Base-by-base conservation (phyloP, 2,797 vertebrate genomes). In the Centroberyx gerrardi region DNA sequence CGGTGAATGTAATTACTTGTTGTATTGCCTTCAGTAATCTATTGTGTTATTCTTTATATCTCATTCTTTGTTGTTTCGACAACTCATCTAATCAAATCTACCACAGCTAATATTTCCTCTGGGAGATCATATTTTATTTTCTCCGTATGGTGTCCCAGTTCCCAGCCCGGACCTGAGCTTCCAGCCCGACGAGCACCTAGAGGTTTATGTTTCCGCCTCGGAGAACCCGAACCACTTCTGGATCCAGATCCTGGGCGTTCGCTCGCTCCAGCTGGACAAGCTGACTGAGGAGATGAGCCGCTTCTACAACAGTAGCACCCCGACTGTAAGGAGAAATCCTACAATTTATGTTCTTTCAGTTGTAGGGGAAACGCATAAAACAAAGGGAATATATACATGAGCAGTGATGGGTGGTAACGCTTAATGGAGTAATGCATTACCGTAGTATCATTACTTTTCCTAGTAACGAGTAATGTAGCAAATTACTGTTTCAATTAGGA, bases 141-240 rank as follows among this genome's bases (percentile, higher is more conserved):
- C 0, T 73, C 6, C 63, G 1, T 68, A n/a, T 75, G 46, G 36
- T 22, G 7, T 58, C 62, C 22, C 29, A 97, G 97, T 98, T 59
- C 96, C 97, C 78, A 98, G 97, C 85, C 97, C 97, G 0, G 97
- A 97, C 80, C 94, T 97, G 88, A 96, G 95, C 90, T 97, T 97
- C 89, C 96, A 94, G 12, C 96, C 96, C 0, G 96, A 97, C 0
- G 97, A 98, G 77, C 95, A 96, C 87, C 89, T 98, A 0, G 97
- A 99, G 36, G 96, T 98, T 28, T 98, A 96, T 0, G 95, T 99
- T 40, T 98, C 97, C 0, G 97, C 97, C 0, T 79, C 87, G 0
- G 97, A 97, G 71, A 96, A 95, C 82, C 97, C 97, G 0, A 91
- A 94, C 56, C 97, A 97, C 86, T 98, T 98, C 91, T 99, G 97